These are phyloP conservation scores for Atrichornis clamosus DNA, from an alignment of 2,113 vertebrate species.

Conservation along the genomic window DNA sequence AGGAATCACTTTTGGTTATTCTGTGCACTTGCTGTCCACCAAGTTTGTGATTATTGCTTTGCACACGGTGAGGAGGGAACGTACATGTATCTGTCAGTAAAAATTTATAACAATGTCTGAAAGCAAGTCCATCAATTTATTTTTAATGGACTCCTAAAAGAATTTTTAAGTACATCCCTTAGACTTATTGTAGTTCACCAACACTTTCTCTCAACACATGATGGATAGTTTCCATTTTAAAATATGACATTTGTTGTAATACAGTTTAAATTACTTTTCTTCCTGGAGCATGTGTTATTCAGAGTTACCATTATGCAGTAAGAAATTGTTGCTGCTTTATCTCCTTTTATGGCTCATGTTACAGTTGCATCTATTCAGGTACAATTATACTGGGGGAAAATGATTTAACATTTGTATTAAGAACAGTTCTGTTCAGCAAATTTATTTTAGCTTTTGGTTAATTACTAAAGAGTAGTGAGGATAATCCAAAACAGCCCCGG, in stretches of 20 bases:
- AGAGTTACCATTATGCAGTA: constrained; percentile 70
- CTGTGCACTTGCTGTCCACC: neutral
- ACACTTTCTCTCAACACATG: constrained; percentile 48
- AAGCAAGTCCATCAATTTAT: constrained; percentile 73
- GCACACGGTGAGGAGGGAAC: neutral
- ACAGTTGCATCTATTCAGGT: constrained; percentile 63
- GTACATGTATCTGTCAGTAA: constrained; percentile 40
- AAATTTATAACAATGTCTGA: constrained; percentile 49
- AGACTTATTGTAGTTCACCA: constrained; percentile 47
- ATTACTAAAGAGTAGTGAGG: constrained; percentile 59
- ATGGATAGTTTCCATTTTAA: constrained; percentile 77
- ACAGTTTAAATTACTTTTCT: constrained; percentile 79
- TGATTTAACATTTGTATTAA: constrained; percentile 64
- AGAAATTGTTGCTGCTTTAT: constrained; percentile 73
- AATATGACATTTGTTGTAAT: constrained; percentile 78
- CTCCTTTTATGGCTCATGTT: constrained; percentile 67
- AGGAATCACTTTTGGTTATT: neutral
- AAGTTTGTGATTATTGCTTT: constrained; percentile 30
- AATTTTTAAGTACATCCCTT: constrained; percentile 63
- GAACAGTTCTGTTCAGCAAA: constrained; percentile 61
- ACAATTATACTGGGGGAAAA: constrained; percentile 44
- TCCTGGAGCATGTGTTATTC: constrained; percentile 63
- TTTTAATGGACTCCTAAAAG: constrained; percentile 69
- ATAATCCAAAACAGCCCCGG: neutral
- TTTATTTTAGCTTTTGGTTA: constrained; percentile 66